Conservation (phyloP, 2,113 vertebrate genomes). For the Actenoides hombroni region DNA sequence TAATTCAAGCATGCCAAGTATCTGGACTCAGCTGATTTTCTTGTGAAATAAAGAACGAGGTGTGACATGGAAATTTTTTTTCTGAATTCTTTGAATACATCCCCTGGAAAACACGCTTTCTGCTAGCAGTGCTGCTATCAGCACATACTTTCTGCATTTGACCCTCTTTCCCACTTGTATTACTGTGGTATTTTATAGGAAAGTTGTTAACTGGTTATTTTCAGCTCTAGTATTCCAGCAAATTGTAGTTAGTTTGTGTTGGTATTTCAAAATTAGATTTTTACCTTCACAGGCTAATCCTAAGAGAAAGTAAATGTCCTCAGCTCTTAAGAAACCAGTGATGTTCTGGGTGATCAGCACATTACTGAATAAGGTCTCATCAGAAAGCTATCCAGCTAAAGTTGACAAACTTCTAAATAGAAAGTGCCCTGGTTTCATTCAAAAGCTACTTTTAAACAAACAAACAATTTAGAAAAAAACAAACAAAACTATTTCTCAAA, state of each 20-base stretch:
- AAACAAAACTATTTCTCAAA: background rate
- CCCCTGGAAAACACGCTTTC: background rate
- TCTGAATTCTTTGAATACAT: background rate
- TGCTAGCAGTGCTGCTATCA: background rate
- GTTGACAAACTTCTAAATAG: background rate
- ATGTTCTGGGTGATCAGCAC: background rate
- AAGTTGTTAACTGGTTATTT: background rate
- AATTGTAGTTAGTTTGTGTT: background rate
- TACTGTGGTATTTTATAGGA: background rate
- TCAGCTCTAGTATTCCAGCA: background rate
- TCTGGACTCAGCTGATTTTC: conserved; percentile 6
- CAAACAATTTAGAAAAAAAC: too few relatives aligned
- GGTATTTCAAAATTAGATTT: conserved; percentile 17
- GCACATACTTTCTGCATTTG: background rate
- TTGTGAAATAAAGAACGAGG: background rate
- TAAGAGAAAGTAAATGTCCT: background rate
- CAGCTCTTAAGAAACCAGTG: background rate
- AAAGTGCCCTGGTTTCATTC: background rate
- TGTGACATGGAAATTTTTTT: background rate
- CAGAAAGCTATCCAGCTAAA: background rate
- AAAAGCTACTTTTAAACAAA: background rate
- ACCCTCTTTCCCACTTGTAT: background rate
- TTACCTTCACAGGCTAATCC: background rate
- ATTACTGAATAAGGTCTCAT: background rate
- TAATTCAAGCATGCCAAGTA: background rate